Percentiles rank a stretch among this genome's conserved stretches.
phyloP scores from a whole-genome alignment of 2,888 invertebrate genomes.

The Cerastis rubricosa region DNA sequence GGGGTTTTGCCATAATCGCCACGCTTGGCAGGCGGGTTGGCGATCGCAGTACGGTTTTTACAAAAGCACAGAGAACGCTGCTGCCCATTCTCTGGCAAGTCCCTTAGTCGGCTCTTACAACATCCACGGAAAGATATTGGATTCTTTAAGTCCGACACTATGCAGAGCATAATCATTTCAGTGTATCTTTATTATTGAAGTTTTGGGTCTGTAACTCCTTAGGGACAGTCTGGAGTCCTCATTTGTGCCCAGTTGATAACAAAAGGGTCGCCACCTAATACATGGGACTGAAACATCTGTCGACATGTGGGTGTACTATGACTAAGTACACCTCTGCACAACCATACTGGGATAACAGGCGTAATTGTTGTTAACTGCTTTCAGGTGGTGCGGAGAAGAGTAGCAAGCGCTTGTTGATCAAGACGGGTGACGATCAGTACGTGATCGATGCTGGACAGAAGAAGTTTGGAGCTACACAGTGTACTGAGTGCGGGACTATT shows the following conservation, averaged over 20 bases:
- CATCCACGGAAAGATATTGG: no score
- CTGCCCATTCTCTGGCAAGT: no score
- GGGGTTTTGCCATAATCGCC: no score
- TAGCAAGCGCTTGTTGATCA: slow-evolving; percentile 76
- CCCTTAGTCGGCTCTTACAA: no score
- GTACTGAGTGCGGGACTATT: slow-evolving; percentile 93
- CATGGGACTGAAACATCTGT: neutral
- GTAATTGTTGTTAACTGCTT: neutral
- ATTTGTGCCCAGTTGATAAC: neutral
- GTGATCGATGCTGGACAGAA: slow-evolving; percentile 96
- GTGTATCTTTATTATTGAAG: no score
- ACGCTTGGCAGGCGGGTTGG: no score
- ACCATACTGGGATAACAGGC: neutral
- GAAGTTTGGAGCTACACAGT: slow-evolving; percentile 94
- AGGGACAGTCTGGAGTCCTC: neutral
- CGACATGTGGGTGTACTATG: neutral
- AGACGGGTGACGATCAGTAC: slow-evolving; percentile 91
- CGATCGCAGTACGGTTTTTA: no score
- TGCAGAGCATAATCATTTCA: no score
- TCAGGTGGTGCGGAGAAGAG: slow-evolving; percentile 72
- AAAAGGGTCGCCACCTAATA: neutral
- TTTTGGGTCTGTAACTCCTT: neutral
- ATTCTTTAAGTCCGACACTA: no score
- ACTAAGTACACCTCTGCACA: neutral
- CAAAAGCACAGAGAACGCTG: no score